Evolutionary conservation across 2,888 invertebrate genomes (phyloP).

Genomic region (Lepidocyrtoides sp.): DNA sequence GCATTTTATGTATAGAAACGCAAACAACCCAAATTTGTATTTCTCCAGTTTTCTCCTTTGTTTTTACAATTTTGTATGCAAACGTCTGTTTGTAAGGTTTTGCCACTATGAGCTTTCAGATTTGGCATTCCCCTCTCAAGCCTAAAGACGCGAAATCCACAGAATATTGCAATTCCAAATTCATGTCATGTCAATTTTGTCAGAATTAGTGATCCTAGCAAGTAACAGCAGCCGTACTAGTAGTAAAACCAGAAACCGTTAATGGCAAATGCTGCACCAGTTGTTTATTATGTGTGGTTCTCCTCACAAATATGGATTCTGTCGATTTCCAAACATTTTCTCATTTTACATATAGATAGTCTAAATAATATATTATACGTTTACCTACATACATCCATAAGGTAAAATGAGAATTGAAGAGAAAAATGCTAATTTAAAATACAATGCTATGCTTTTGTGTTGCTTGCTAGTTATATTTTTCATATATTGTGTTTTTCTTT

Average conservation of each 20-base stretch:
- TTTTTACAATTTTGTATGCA: conserved; percentile 9
- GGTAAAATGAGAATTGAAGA: conserved; percentile 7
- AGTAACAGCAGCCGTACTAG: not conserved
- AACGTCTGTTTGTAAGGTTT: not conserved
- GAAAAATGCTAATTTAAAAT: conserved; percentile 64
- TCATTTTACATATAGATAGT: not conserved
- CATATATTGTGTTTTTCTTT: too few species aligned
- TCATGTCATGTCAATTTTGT: conserved; percentile 63
- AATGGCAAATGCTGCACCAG: conserved; percentile 40
- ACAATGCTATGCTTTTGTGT: too few species aligned
- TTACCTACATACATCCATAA: too few species aligned
- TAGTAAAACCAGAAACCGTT: conserved; percentile 50
- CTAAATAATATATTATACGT: too few species aligned
- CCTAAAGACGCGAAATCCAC: not conserved
- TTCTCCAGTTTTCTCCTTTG: not conserved
- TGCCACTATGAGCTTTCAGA: not conserved
- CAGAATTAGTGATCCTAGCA: conserved; percentile 55
- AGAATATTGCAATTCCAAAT: conserved; percentile 53
- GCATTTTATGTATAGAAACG: not conserved
- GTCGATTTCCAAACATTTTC: not conserved
- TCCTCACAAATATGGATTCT: not conserved
- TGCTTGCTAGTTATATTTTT: too few species aligned
- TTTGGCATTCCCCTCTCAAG: not conserved
- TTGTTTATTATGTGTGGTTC: conserved; percentile 42
- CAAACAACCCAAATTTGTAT: not conserved